Evolutionary conservation across 2,888 invertebrate species (phyloP).

Genomic region (Andrena marginata): DNA sequence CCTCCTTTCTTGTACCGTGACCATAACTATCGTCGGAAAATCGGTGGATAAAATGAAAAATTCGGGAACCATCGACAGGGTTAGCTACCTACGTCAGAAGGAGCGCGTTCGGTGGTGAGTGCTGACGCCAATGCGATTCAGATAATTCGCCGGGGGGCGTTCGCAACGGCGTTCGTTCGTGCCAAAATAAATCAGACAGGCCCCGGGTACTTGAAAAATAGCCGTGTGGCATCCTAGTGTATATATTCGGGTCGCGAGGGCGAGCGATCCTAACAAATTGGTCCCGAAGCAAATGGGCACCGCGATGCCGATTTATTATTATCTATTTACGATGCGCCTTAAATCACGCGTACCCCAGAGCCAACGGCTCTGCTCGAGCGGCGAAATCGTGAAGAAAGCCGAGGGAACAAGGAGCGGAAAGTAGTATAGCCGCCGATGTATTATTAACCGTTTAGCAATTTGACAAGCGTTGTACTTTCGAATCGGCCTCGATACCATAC

Average conservation of each 20-base stretch:
- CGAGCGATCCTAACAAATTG: conserved; percentile 78
- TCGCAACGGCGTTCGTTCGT: conserved; percentile 58
- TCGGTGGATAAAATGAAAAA: no score
- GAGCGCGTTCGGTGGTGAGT: neutral
- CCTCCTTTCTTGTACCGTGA: no score
- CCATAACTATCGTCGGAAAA: no score
- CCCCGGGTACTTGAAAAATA: conserved; percentile 66
- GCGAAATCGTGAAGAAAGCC: conserved; percentile 68
- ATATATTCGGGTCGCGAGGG: conserved; percentile 76
- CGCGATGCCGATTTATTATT: conserved; percentile 76
- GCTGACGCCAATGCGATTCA: conserved; percentile 50
- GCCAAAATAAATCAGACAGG: conserved; percentile 72
- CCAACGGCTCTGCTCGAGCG: conserved; percentile 52
- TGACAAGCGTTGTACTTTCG: conserved; percentile 63
- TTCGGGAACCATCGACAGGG: no score
- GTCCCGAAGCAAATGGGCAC: conserved; percentile 76
- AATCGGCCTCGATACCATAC: conserved; percentile 44
- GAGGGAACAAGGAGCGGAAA: conserved; percentile 59
- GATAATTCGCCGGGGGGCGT: conserved; percentile 62
- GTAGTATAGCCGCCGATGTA: conserved; percentile 47
- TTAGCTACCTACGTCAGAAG: no score
- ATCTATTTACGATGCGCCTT: conserved; percentile 76
- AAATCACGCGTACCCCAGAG: conserved; percentile 68
- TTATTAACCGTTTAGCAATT: conserved; percentile 71
- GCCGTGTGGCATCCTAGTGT: conserved; percentile 67